Evolutionary conservation across 1,140 invertebrate genomes (phyloP), one percentile per base, ranked within the genome.

Genomic region (Thalassaphorura encarpata): DNA sequence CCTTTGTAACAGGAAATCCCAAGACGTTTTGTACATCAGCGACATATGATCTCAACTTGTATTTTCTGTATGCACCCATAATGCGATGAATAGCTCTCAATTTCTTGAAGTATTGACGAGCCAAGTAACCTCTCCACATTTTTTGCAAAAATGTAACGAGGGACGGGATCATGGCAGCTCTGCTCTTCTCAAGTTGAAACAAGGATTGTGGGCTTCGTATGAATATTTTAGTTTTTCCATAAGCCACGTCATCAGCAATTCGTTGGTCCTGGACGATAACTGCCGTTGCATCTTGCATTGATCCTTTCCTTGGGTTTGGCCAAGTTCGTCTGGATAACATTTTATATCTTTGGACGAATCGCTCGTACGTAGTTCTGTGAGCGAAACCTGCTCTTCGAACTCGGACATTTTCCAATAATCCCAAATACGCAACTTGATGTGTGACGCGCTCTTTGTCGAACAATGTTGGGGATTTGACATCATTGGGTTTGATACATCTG

Each of bases 131-230:
- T 61, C 92, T 77, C 81, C 89, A 92, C 71, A 89, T 84, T 74
- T 96, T 97, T 76, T 98, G 94, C 52, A 98, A 73, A 59, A 96
- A 78, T 11, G 89, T 80, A 27, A 93, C 89, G 63, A 98, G 92
- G 39, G 82, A 80, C 0, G 91, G 91, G 45, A 65, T 58, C 57
- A 60, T 62, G 13, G 43, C 49, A 29, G 42, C 39, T 19, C 61
- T 58, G 29, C 40, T 63, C 56, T 85, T 81, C 74, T 97, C 94
- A 62, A 97, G 70, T 1, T 81, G 76, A 69, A 96, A 95, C 2
- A 97, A 72, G 0, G 92, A 96, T 62, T 81, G 80, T 1, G 95
- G 93, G 18, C 84, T 83, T 66, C 90, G 79, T 63, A 97, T 91
- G 66, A 97, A 97, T 43, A 97, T 80, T 73, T 97, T 97, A 1